phyloP scores from a whole-genome alignment of 2,113 vertebrate genomes.

The Ctenodactylus gundi region DNA sequence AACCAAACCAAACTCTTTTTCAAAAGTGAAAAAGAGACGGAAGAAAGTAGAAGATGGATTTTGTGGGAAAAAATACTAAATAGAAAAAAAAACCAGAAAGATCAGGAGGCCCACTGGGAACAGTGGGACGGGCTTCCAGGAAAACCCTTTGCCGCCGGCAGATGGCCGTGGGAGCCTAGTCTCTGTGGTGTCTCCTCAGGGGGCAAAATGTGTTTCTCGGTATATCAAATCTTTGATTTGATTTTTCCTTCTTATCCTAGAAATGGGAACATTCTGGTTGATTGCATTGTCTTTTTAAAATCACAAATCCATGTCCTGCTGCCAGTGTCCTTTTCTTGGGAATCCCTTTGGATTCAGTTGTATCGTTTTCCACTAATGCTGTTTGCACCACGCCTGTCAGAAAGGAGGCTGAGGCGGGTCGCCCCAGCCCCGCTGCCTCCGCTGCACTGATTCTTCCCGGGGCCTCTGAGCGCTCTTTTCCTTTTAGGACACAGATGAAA shows the following conservation, averaged over 20 bases:
- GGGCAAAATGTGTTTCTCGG: not conserved
- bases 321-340: not conserved
- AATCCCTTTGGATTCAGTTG: not conserved
- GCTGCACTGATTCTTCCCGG: not conserved
- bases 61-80: too few relatives aligned
- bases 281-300: not conserved
- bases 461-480: not conserved
- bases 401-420: not conserved
- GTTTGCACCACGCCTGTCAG: not conserved
- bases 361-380: not conserved
- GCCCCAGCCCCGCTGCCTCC: not conserved
- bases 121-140: not conserved
- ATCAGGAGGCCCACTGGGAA: too few relatives aligned
- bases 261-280: not conserved
- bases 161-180: not conserved
- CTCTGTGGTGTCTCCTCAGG: not conserved
- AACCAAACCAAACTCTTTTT: too few relatives aligned
- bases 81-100: too few relatives aligned
- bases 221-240: not conserved
- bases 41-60: too few relatives aligned
- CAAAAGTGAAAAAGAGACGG: too few relatives aligned
- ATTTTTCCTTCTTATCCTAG: slow-evolving; percentile 9
- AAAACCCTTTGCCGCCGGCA: not conserved
- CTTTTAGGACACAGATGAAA: not conserved
- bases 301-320: not conserved